Evolutionary conservation across 2,113 vertebrate species (phyloP).

Genomic region (Arizona elegans): DNA sequence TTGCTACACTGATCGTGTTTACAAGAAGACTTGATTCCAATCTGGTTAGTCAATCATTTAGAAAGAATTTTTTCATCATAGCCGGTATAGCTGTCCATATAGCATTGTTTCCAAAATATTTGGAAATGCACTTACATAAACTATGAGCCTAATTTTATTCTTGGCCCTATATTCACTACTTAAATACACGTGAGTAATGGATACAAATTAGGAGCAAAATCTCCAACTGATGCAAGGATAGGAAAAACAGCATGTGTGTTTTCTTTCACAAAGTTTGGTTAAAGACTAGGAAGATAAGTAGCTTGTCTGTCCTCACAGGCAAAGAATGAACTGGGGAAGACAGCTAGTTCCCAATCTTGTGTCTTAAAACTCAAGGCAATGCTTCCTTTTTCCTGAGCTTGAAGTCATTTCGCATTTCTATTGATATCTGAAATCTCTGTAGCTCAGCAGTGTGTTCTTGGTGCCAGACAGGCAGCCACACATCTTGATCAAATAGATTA

Average conservation of each 20-base stretch:
- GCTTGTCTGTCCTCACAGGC: background rate
- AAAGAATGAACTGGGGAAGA: background rate
- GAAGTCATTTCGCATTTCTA: slow-evolving; percentile 33
- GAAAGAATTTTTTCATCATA: background rate
- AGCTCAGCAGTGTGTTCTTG: slow-evolving; percentile 32
- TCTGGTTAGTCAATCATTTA: background rate
- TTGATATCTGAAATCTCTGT: slow-evolving; percentile 32
- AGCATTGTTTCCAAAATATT: background rate
- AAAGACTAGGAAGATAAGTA: background rate
- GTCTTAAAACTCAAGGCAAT: slow-evolving; percentile 16
- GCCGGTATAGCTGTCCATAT: background rate
- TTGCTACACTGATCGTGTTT: background rate
- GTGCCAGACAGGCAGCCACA: slow-evolving; percentile 28
- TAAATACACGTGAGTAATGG: background rate
- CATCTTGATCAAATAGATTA: slow-evolving; percentile 37
- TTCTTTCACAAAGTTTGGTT: background rate
- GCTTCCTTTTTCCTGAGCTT: slow-evolving; percentile 6
- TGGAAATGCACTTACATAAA: background rate
- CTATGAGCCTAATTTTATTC: background rate
- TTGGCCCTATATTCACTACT: background rate
- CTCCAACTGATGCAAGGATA: background rate
- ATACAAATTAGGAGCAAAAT: background rate
- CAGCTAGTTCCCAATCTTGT: background rate
- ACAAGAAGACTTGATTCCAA: background rate
- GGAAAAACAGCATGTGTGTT: background rate